Percentiles rank a stretch among this genome's conserved stretches.
phyloP scores from a whole-genome alignment of 2,113 vertebrate species.

The zebrafish (Danio rerio) region DNA sequence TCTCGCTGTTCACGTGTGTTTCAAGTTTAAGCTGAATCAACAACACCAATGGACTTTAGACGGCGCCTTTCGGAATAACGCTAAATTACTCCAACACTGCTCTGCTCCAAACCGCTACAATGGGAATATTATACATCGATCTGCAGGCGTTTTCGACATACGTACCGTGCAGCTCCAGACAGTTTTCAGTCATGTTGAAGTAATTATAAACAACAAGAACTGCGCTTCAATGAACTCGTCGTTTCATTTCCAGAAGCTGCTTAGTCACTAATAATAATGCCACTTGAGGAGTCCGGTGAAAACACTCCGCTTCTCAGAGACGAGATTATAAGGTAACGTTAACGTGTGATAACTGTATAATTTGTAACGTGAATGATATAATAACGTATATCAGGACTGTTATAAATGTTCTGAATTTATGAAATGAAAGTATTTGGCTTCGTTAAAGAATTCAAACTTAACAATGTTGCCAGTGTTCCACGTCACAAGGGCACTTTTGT shows the following conservation, averaged over 20 bases:
- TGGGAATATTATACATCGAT: background rate
- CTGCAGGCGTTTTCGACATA: background rate
- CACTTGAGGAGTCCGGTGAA: constrained; percentile 35
- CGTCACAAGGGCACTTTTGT: background rate
- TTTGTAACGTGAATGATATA: background rate
- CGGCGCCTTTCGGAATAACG: background rate
- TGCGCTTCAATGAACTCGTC: no score
- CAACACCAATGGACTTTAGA: constrained; percentile 32
- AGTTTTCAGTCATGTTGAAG: background rate
- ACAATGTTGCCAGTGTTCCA: background rate
- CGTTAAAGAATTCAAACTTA: background rate
- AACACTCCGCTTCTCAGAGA: constrained; percentile 43
- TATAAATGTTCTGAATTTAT: background rate
- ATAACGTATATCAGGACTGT: background rate
- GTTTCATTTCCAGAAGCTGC: background rate
- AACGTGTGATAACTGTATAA: background rate
- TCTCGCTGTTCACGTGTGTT: background rate
- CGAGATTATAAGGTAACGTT: constrained; percentile 42
- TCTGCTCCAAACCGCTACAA: background rate
- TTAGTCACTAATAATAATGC: constrained; percentile 39
- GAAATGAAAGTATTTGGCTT: background rate
- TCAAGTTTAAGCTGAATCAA: background rate
- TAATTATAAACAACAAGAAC: background rate
- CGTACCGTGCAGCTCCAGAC: background rate
- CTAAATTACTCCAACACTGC: background rate